phyloP scores from a whole-genome alignment of 2,797 vertebrate species.

The Centroberyx gerrardi region DNA sequence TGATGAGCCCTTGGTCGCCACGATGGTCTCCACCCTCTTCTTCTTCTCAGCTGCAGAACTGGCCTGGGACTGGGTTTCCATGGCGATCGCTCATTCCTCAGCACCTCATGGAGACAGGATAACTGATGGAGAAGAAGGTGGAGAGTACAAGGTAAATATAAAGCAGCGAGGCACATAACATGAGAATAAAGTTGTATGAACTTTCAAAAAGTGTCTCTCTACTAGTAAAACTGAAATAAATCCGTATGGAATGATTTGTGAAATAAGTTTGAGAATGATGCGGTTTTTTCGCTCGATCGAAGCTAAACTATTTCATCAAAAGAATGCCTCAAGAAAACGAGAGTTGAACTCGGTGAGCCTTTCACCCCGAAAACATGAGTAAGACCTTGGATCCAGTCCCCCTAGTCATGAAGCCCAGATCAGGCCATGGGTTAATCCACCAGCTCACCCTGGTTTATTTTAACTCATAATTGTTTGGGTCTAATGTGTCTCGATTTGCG shows the following conservation, averaged over 20 bases:
- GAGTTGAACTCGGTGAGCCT: slow-evolving; percentile 43
- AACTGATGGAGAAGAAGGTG: slow-evolving; percentile 80
- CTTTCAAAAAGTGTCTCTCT: too few relatives aligned
- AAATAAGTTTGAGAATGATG: slow-evolving; percentile 1
- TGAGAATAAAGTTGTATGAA: too few relatives aligned
- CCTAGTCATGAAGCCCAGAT: slow-evolving; percentile 62
- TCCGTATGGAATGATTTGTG: background rate
- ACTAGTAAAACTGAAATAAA: too few relatives aligned
- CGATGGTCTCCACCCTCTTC: slow-evolving; percentile 95
- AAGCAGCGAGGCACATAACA: background rate
- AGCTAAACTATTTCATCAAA: slow-evolving; percentile 45
- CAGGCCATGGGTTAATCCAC: slow-evolving; percentile 68
- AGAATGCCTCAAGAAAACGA: slow-evolving; percentile 41
- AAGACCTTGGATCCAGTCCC: slow-evolving; percentile 66
- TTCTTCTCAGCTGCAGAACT: slow-evolving; percentile 95
- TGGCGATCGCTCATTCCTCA: slow-evolving; percentile 97
- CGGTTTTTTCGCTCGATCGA: slow-evolving; percentile 10
- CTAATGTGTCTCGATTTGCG: slow-evolving; percentile 49
- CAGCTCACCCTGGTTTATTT: slow-evolving; percentile 71
- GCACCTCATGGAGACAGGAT: slow-evolving; percentile 86
- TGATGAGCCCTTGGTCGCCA: slow-evolving; percentile 91
- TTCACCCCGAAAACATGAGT: slow-evolving; percentile 27
- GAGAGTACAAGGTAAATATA: slow-evolving; percentile 40
- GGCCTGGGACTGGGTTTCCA: slow-evolving; percentile 98
- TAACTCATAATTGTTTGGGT: slow-evolving; percentile 70